Conservation (phyloP, 1,140 invertebrate genomes). For the Plectus sambesii region DNA sequence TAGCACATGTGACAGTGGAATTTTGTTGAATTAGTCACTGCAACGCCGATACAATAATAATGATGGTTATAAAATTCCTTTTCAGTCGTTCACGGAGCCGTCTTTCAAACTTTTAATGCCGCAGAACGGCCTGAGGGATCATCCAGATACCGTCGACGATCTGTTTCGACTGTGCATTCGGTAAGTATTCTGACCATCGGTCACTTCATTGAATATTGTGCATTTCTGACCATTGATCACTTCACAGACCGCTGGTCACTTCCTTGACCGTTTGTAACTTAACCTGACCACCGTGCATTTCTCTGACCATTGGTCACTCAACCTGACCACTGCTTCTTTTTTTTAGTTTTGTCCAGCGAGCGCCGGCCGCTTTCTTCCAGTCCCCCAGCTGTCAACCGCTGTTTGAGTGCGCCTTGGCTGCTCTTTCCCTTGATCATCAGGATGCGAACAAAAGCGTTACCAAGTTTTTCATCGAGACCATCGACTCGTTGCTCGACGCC, state of each 20-base stretch:
- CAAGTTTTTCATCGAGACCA: slow-evolving; percentile 74
- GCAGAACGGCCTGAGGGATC: slow-evolving; percentile 63
- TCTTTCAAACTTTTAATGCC: slow-evolving; percentile 64
- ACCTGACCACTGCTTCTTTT: slow-evolving; percentile 16
- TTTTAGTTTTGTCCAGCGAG: slow-evolving; percentile 68
- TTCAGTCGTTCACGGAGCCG: slow-evolving; percentile 68
- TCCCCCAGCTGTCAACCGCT: slow-evolving; percentile 60
- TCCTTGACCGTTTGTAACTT: slow-evolving; percentile 63
- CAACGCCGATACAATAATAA: too few species aligned
- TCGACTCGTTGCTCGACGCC: slow-evolving; percentile 55
- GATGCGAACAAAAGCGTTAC: slow-evolving; percentile 90
- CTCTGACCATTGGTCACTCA: not conserved
- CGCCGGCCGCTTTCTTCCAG: slow-evolving; percentile 66
- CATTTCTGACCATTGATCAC: not conserved
- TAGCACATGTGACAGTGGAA: slow-evolving; percentile 21
- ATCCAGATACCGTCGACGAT: slow-evolving; percentile 95
- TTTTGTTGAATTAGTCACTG: slow-evolving; percentile 19
- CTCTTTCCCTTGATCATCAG: slow-evolving; percentile 73
- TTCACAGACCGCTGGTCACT: not conserved
- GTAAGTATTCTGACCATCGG: slow-evolving; percentile 42
- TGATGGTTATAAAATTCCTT: slow-evolving; percentile 8
- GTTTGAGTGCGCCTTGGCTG: slow-evolving; percentile 67
- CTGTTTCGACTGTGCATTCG: slow-evolving; percentile 74
- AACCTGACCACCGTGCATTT: too few species aligned
- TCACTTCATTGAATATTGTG: slow-evolving; percentile 19